Base-by-base conservation (phyloP, 2,113 vertebrate genomes). In the Chauna torquata region DNA sequence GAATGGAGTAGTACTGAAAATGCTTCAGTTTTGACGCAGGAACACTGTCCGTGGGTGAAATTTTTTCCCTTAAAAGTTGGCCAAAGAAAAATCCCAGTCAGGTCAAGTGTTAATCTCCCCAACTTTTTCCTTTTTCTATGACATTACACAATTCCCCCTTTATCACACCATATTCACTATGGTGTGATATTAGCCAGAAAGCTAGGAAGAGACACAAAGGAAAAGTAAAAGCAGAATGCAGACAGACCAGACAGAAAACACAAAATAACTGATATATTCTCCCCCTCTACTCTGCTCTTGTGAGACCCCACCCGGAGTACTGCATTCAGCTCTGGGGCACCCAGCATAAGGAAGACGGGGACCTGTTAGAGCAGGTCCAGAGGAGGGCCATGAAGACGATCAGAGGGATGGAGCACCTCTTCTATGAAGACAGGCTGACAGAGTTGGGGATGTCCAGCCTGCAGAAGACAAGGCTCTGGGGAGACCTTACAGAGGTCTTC, bases 151-250 rank as follows among this genome's bases (percentile, higher is more conserved):
- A 8, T 59, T 82, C 6, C 19, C 23, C 28, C n/a, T 80, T 45
- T 76, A 49, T 1, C 47, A 20, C 18, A 17, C 12, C 6, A 72
- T 2, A 82, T 19, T 32, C 12, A 71, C 66, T 0, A 2, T 24
- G 25, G 50, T 25, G 24, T 52, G 50, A 25, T 52, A 59, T 59
- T 34, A 88, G 32, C 32, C 57, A 76, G 44, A 82, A 32, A 88
- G 32, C 22, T 38, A 59, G 16, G 42, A 64, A 54, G 69, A 93
- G 27, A 70, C 13, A 3, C 40, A 66, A 52, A 79, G 45, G 40
- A 77, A 55, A 19, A 50, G 16, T 45, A 12, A 87, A 84, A 75
- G 50, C 17, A 54, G 13, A 65, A 83, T 30, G 34, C 30, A 87
- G 65, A 59, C 19, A 84, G 24, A 88, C 28, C 28, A 72, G 16